Evolutionary conservation across 2,797 vertebrate species (phyloP).

Genomic region (Mastacembelus armatus): DNA sequence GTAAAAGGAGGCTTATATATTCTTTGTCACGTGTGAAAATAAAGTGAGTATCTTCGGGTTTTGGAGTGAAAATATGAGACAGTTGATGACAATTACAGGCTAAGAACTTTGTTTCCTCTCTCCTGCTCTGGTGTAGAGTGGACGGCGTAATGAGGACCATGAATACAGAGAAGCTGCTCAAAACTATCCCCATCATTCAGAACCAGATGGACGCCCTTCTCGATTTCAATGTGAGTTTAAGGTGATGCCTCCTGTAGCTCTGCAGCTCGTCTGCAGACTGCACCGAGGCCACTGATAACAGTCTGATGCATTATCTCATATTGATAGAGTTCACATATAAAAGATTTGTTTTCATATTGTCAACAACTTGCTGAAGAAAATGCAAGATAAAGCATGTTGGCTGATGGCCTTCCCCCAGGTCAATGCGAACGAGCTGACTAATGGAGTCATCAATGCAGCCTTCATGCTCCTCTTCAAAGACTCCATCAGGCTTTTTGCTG

Average conservation of each 20-base stretch:
- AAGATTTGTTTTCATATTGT: constrained; percentile 21
- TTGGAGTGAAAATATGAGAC: too few species aligned
- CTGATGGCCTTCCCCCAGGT: constrained; percentile 85
- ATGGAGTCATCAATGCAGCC: constrained; percentile 99
- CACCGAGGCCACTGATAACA: constrained; percentile 10
- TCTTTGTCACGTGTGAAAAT: too few species aligned
- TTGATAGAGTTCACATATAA: neutral
- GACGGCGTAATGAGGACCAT: constrained; percentile 99
- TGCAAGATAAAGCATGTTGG: constrained; percentile 42
- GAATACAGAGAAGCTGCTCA: constrained; percentile 99
- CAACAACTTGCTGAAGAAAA: constrained; percentile 26
- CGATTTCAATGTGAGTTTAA: constrained; percentile 96
- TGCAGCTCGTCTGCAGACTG: constrained; percentile 30
- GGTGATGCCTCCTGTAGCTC: constrained; percentile 44
- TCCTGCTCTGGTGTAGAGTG: constrained; percentile 84
- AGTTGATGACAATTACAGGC: too few species aligned
- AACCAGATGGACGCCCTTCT: constrained; percentile 99
- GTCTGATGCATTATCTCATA: constrained; percentile 16
- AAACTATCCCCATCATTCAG: constrained; percentile 99
- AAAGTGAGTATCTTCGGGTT: too few species aligned
- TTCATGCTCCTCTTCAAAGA: constrained; percentile 99
- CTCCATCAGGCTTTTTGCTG: constrained; percentile 98
- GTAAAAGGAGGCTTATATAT: too few species aligned
- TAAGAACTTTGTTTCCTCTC: too few species aligned
- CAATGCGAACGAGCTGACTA: constrained; percentile 99